Percentiles rank a stretch among this genome's conserved stretches.
Evolutionary conservation across 2,113 vertebrate species (phyloP).

Genomic region (Thomomys bottae): DNA sequence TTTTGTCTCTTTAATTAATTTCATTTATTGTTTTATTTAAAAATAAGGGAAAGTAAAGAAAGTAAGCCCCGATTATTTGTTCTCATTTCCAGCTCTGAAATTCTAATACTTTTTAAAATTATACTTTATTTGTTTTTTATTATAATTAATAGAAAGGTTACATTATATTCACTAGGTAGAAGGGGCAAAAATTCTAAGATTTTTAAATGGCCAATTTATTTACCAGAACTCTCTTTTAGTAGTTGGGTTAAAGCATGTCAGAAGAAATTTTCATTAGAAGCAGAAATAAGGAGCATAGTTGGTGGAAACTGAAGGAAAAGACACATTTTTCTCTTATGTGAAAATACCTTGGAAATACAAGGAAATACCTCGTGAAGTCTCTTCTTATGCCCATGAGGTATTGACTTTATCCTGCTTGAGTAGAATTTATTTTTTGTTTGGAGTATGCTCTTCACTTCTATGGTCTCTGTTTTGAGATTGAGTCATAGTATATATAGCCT

Average conservation of each 20-base stretch:
- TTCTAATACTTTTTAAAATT: too few species aligned
- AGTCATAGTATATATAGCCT: too few species aligned
- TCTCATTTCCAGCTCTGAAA: neutral
- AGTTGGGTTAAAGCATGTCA: neutral
- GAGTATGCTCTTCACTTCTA: too few species aligned
- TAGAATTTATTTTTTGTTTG: too few species aligned
- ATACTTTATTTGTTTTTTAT: too few species aligned
- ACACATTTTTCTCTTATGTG: neutral
- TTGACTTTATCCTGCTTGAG: neutral
- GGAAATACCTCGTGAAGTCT: neutral
- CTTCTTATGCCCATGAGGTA: neutral
- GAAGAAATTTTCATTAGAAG: neutral
- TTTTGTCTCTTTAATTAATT: slow-evolving; percentile 5
- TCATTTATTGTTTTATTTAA: neutral
- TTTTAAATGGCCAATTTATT: neutral
- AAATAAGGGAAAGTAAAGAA: neutral
- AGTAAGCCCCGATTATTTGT: neutral
- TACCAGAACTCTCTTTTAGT: neutral
- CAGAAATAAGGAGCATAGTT: neutral
- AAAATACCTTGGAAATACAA: neutral
- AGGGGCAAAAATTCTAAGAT: too few species aligned
- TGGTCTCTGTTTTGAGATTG: too few species aligned
- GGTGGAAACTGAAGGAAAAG: neutral
- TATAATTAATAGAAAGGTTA: too few species aligned
- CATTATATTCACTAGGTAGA: too few species aligned